Percentiles rank a stretch among this genome's conserved stretches.
These are phyloP conservation scores for Craterocephalus amniculus DNA, from an alignment of 2,797 vertebrate species.

Conservation along the genomic window DNA sequence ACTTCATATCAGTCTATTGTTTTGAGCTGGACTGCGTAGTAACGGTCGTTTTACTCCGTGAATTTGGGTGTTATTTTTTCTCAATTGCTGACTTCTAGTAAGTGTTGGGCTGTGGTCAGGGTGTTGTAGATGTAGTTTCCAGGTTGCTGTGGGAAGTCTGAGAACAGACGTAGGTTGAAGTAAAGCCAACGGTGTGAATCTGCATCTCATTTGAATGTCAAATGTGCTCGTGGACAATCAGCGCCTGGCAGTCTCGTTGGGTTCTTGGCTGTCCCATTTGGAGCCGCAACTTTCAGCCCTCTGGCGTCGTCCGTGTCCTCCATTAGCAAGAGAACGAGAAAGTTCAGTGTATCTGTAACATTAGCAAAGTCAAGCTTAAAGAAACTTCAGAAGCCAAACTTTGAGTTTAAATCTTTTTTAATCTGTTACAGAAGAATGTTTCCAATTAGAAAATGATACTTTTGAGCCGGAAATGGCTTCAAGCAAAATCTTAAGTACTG, in stretches of 20 bases:
- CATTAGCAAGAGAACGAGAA: not conserved
- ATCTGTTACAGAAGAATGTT: not conserved
- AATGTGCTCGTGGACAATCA: slow-evolving; percentile 47
- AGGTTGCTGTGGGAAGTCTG: not conserved
- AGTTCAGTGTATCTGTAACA: not conserved
- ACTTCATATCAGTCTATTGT: not conserved
- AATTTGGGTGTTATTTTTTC: not conserved
- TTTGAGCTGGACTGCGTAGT: slow-evolving; percentile 6
- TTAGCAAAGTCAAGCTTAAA: not conserved
- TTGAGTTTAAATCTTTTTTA: not conserved
- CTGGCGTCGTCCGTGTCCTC: slow-evolving; percentile 23
- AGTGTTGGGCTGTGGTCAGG: too few relatives aligned
- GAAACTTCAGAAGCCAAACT: fast-evolving
- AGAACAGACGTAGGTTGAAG: not conserved
- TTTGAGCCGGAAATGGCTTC: not conserved
- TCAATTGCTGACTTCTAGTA: not conserved
- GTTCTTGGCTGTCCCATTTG: slow-evolving; percentile 39
- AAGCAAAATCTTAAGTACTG: not conserved
- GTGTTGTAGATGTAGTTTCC: not conserved
- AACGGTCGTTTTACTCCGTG: not conserved
- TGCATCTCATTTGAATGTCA: slow-evolving; percentile 74
- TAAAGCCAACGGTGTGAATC: slow-evolving; percentile 43
- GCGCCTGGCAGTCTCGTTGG: slow-evolving; percentile 26
- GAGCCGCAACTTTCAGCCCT: slow-evolving; percentile 40
- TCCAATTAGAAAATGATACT: not conserved